Evolutionary conservation across 2,797 vertebrate genomes (phyloP).

Genomic region (Arrhamphus sclerolepis): DNA sequence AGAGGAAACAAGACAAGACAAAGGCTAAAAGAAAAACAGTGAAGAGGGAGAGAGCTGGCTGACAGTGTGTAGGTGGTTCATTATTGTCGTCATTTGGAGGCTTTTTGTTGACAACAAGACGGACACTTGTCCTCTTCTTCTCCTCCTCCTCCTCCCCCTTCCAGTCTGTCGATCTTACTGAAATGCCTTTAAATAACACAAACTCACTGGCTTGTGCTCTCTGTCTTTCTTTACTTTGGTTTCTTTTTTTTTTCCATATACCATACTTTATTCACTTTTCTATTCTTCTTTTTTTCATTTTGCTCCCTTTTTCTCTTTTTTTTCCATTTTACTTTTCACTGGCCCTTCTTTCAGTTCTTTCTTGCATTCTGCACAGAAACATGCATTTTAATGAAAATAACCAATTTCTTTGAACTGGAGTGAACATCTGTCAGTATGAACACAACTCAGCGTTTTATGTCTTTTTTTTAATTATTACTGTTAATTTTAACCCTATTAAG

Average conservation of each 20-base stretch:
- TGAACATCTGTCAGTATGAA: no score
- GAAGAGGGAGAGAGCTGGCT: conserved; percentile 48
- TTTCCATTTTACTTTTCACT: no score
- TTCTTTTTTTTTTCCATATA: not conserved
- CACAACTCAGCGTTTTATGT: no score
- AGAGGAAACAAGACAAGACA: conserved; percentile 21
- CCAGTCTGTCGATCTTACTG: conserved; percentile 57
- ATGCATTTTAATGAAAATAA: not conserved
- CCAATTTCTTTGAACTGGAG: no score
- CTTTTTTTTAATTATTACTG: no score
- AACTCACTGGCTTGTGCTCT: conserved; percentile 28
- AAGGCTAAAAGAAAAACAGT: conserved; percentile 45
- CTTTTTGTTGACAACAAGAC: conserved; percentile 75
- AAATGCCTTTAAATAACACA: conserved; percentile 71
- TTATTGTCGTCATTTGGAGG: conserved; percentile 69
- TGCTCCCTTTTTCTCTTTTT: not conserved
- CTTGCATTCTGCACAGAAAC: not conserved
- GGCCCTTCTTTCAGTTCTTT: not conserved
- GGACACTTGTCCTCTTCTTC: conserved; percentile 64
- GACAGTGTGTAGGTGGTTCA: conserved; percentile 75
- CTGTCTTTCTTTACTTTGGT: not conserved
- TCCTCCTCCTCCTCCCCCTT: conserved; percentile 49
- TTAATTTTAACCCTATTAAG: no score
- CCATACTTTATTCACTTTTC: not conserved
- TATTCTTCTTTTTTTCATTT: not conserved